phyloP scores from a whole-genome alignment of 2,113 vertebrate genomes.

The Tauraco erythrolophus region DNA sequence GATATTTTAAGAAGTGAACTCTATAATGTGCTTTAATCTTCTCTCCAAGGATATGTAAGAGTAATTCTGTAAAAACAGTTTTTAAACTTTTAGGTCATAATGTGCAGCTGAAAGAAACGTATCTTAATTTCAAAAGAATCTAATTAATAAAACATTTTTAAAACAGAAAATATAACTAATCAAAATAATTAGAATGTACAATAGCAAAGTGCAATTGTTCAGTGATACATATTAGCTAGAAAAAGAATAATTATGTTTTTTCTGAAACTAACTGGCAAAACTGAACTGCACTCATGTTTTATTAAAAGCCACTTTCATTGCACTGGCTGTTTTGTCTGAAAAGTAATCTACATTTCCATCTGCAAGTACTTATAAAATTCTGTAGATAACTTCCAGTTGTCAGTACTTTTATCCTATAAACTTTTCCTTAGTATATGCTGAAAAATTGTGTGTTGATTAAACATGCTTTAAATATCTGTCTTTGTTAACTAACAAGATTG shows the following conservation, averaged over 20 bases:
- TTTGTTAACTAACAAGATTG: constrained; percentile 60
- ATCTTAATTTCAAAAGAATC: constrained; percentile 21
- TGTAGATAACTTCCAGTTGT: constrained; percentile 76
- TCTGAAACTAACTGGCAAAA: constrained; percentile 73
- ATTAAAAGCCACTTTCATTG: constrained; percentile 78
- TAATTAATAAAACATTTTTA: constrained; percentile 46
- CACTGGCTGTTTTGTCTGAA: constrained; percentile 68
- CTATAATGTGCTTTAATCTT: constrained; percentile 9
- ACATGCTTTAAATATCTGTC: constrained; percentile 63
- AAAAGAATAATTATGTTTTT: constrained; percentile 69
- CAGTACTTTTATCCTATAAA: constrained; percentile 70
- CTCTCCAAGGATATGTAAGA: neutral
- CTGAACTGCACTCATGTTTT: constrained; percentile 72
- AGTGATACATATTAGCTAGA: constrained; percentile 56
- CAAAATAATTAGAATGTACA: constrained; percentile 32
- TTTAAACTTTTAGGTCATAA: neutral
- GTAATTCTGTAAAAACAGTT: neutral
- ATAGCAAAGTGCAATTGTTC: constrained; percentile 16
- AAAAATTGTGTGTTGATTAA: constrained; percentile 66
- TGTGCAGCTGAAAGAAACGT: neutral
- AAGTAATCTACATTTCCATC: constrained; percentile 75
- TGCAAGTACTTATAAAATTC: constrained; percentile 78
- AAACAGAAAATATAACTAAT: constrained; percentile 17
- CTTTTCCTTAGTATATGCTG: constrained; percentile 63
- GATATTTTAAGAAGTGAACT: neutral